Evolutionary conservation across 2,888 invertebrate genomes (phyloP), one percentile per base, ranked within the genome.

Genomic region (Osmoderma eremita): DNA sequence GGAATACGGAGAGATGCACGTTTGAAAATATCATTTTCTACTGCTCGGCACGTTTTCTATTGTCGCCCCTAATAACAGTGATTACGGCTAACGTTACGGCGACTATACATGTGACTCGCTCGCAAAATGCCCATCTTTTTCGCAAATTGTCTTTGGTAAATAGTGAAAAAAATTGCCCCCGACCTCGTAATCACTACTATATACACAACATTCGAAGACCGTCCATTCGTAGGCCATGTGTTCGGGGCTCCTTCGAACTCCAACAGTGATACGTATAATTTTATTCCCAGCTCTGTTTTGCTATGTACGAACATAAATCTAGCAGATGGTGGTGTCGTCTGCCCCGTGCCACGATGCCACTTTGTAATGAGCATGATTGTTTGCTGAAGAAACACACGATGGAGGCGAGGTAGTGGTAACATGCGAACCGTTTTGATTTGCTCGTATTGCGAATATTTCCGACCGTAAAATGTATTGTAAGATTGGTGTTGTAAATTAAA

Each of bases 281-380:
- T 65, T 45, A 30, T 17, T 41, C 22, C 49, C 18, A 10, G 36
- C 13, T 24, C n/a, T 10, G 42, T 56, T 56, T 56, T 39, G n/a
- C 56, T 61, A 61, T 61, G 50, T n/a, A n/a, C n/a, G n/a, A n/a
- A n/a, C n/a, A n/a, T 66, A 61, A 51, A 56, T 61, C 66, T 41
- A 56, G 22, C 50, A 61, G 50, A 39, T 66, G 65, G 18, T 66
- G 65, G 18, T 62, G 50, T 58, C 45, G 30, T 58, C 45, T 58
- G 58, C n/a, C 58, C 45, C 42, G 30, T 45, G 45, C 22, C 24
- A 24, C 22, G 20, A 36, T 20, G 12, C 6, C 10, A 24, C 24
- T 50, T 50, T 5, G 30, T 30, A 30, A 30, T 5, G 30, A 30
- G 8, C 10, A 30, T 30, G 30, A 30, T 30, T 30, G 30, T 5